phyloP scores from a whole-genome alignment of 1,140 invertebrate genomes.

The Ceratina japonica region DNA sequence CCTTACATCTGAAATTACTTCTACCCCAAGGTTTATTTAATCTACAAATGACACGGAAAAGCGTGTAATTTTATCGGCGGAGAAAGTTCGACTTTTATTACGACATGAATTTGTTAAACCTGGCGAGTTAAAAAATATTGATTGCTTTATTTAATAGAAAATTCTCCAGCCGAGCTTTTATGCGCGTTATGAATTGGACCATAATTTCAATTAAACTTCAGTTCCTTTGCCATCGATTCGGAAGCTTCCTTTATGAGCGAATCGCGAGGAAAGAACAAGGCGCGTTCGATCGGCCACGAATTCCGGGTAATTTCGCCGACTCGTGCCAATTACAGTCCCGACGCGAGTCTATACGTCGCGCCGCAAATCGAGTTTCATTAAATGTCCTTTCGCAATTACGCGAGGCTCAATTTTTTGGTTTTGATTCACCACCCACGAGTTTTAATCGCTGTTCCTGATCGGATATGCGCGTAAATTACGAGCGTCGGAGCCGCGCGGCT shows the following conservation, averaged over 20 bases:
- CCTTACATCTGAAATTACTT: slow-evolving; percentile 41
- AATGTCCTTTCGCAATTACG: slow-evolving; percentile 55
- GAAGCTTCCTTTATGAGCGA: slow-evolving; percentile 1
- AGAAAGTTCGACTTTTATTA: neutral
- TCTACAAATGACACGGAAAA: neutral
- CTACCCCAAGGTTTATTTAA: slow-evolving; percentile 2
- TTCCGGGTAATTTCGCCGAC: slow-evolving; percentile 5
- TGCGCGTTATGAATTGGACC: no score
- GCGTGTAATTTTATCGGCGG: neutral
- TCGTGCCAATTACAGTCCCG: slow-evolving; percentile 58
- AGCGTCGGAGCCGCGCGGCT: slow-evolving; percentile 18
- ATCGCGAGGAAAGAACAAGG: slow-evolving; percentile 21
- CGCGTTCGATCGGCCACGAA: neutral
- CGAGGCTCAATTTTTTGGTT: slow-evolving; percentile 1
- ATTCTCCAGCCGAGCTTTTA: neutral
- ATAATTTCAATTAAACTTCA: neutral
- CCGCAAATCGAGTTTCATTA: slow-evolving; percentile 59
- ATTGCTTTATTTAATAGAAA: neutral
- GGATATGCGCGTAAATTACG: slow-evolving; percentile 54
- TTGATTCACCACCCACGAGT: neutral
- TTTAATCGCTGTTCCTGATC: slow-evolving; percentile 51
- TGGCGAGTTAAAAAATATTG: no score
- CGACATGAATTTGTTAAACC: neutral
- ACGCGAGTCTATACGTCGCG: slow-evolving; percentile 19
- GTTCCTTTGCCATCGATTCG: neutral